A percentile compares a stretch with the other conserved stretches of the same genome.
Conservation (phyloP, 2,888 invertebrate genomes). For the Monoplex corrugatus region DNA sequence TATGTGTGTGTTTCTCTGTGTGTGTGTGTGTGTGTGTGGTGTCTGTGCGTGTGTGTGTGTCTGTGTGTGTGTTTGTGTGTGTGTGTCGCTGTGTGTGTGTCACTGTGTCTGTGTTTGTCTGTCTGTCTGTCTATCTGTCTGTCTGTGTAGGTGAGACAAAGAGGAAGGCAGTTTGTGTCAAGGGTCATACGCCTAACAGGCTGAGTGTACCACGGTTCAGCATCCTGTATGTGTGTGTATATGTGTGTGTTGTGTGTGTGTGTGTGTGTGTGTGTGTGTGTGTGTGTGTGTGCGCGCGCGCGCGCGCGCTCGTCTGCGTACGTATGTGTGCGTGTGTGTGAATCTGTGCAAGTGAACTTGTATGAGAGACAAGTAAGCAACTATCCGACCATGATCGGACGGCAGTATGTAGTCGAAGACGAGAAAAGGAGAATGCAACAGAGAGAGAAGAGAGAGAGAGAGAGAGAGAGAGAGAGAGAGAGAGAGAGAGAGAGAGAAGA, state of each 20-base stretch:
- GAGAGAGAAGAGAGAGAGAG: too few species aligned
- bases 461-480: too few species aligned
- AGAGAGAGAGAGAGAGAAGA: too few species aligned
- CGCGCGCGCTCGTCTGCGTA: not conserved
- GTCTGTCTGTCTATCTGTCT: not conserved
- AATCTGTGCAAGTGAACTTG: not conserved
- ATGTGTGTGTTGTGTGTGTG: not conserved
- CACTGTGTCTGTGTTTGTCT: not conserved
- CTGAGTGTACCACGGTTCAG: too few species aligned
- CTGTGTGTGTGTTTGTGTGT: slow-evolving; percentile 1
- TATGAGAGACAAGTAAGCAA: not conserved
- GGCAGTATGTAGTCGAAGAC: too few species aligned
- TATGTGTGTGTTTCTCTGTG: not conserved
- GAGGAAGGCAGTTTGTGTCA: not conserved
- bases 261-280: slow-evolving; percentile 5
- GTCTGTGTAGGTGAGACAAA: not conserved
- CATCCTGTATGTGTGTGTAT: not conserved
- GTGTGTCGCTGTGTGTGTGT: not conserved
- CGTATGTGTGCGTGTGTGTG: not conserved
- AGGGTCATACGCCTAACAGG: too few species aligned
- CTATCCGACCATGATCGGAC: too few species aligned
- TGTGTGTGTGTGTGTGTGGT: not conserved
- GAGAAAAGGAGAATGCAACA: too few species aligned
- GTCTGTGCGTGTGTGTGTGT: not conserved
- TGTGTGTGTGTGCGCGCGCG: not conserved